Conservation (phyloP, 2,797 vertebrate genomes). For the Sebastes trivittatus region DNA sequence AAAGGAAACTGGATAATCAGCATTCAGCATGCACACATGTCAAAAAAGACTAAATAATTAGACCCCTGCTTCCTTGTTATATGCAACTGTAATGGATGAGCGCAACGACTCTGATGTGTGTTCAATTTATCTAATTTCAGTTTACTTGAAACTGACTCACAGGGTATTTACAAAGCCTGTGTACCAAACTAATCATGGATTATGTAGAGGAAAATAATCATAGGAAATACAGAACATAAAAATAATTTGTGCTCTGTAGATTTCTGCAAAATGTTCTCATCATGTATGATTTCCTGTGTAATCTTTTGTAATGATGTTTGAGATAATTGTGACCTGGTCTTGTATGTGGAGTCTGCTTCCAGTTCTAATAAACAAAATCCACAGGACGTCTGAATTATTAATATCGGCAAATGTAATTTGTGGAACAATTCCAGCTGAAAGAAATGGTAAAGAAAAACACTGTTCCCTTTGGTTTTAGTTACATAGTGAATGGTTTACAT, state of each 20-base stretch:
- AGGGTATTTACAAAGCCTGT: conserved; percentile 21
- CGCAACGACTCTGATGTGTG: conserved; percentile 1
- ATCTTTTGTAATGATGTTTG: conserved; percentile 11
- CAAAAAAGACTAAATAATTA: conserved; percentile 36
- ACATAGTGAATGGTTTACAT: background rate
- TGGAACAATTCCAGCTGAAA: conserved; percentile 1
- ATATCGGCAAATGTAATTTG: conserved; percentile 13
- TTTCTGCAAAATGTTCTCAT: background rate
- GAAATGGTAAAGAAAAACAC: background rate
- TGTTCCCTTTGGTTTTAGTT: background rate
- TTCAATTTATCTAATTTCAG: conserved; percentile 42
- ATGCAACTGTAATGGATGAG: conserved; percentile 25
- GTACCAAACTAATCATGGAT: conserved; percentile 29
- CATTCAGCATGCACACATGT: conserved; percentile 15
- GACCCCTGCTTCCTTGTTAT: conserved; percentile 16
- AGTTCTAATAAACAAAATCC: conserved; percentile 24
- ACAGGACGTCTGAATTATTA: conserved; percentile 32
- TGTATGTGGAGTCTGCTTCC: background rate
- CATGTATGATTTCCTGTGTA: background rate
- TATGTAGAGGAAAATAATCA: background rate
- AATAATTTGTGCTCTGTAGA: background rate
- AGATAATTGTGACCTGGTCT: background rate
- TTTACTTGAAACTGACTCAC: conserved; percentile 15
- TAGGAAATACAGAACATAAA: background rate
- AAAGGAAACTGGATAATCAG: conserved; percentile 20